These are phyloP conservation scores for Drosophila baimaii DNA, from an alignment of 1,140 invertebrate species.

Conservation along the genomic window DNA sequence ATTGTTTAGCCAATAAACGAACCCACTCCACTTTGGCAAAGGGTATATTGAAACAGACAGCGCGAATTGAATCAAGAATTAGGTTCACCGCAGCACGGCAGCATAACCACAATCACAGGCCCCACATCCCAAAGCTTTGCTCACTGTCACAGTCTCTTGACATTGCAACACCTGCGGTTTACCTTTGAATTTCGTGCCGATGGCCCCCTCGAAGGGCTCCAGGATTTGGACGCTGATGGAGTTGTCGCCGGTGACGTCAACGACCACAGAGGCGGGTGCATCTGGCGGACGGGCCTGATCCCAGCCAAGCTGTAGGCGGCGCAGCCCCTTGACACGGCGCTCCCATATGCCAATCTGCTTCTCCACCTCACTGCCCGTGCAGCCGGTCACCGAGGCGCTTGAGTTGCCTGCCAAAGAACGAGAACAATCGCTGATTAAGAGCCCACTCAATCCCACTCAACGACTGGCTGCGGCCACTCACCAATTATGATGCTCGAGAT, in stretches of 20 bases:
- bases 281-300: slow-evolving; percentile 90
- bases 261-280: slow-evolving; percentile 89
- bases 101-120: slow-evolving; percentile 21
- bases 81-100: slow-evolving; percentile 27
- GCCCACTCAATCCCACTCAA: slow-evolving; percentile 13
- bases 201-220: slow-evolving; percentile 86
- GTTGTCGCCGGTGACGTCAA: slow-evolving; percentile 93
- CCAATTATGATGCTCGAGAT: slow-evolving; percentile 84
- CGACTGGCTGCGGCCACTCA: slow-evolving; percentile 50
- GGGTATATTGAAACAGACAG: slow-evolving; percentile 19
- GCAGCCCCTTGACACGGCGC: slow-evolving; percentile 91
- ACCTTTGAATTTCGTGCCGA: slow-evolving; percentile 96
- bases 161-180: slow-evolving; percentile 46
- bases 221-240: slow-evolving; percentile 89
- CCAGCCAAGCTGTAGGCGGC: slow-evolving; percentile 87
- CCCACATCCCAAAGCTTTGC: neutral
- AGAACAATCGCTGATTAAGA: slow-evolving; percentile 7
- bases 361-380: slow-evolving; percentile 90
- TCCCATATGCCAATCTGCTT: slow-evolving; percentile 95
- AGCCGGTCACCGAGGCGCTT: slow-evolving; percentile 86
- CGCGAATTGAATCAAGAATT: slow-evolving; percentile 26
- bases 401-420: slow-evolving; percentile 69
- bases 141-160: slow-evolving; percentile 5
- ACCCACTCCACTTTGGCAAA: slow-evolving; percentile 56
- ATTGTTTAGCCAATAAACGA: neutral